Conservation (phyloP, 2,888 invertebrate species). For the Drosophila pseudotakahashii region DNA sequence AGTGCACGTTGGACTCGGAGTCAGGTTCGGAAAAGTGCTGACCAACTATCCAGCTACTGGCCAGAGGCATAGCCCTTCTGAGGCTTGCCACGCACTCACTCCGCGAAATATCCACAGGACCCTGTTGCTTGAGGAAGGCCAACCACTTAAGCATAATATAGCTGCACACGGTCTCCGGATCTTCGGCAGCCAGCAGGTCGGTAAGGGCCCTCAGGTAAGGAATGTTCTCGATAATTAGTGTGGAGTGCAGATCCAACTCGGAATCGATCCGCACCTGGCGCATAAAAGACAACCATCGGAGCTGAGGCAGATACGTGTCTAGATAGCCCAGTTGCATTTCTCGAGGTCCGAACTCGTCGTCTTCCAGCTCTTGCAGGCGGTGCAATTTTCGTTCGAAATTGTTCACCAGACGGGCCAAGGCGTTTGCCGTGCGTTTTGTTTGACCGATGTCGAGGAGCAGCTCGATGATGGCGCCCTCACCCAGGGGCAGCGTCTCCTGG, state of each 20-base stretch:
- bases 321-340: slow-evolving; percentile 82
- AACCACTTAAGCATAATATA: slow-evolving; percentile 81
- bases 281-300: slow-evolving; percentile 76
- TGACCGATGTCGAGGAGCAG: slow-evolving; percentile 78
- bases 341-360: slow-evolving; percentile 73
- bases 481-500: slow-evolving; percentile 72
- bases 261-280: slow-evolving; percentile 62
- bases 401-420: slow-evolving; percentile 74
- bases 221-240: slow-evolving; percentile 80
- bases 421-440: slow-evolving; percentile 76
- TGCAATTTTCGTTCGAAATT: slow-evolving; percentile 77
- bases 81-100: slow-evolving; percentile 78
- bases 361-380: slow-evolving; percentile 72
- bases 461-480: slow-evolving; percentile 76
- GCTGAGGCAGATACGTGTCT: slow-evolving; percentile 74
- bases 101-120: slow-evolving; percentile 77
- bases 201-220: slow-evolving; percentile 75
- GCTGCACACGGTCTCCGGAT: slow-evolving; percentile 71
- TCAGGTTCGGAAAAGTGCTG: slow-evolving; percentile 68
- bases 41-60: slow-evolving; percentile 78
- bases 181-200: slow-evolving; percentile 64
- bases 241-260: slow-evolving; percentile 65
- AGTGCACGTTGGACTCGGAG: slow-evolving; percentile 59
- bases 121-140: slow-evolving; percentile 75
- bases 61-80: slow-evolving; percentile 81